Conservation (phyloP, 2,888 invertebrate species). For the Monochamus alternatus region DNA sequence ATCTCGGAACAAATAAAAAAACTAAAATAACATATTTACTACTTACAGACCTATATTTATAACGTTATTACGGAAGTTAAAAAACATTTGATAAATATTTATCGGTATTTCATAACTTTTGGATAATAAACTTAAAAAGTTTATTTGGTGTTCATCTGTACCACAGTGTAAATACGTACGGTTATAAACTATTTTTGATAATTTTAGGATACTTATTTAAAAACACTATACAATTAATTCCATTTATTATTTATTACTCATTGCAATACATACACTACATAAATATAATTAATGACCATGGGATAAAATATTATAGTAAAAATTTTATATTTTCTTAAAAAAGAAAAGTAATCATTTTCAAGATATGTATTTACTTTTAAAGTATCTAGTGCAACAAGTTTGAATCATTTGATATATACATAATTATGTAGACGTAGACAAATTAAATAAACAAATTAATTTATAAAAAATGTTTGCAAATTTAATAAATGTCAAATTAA, state of each 20-base stretch:
- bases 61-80: slow-evolving; percentile 39
- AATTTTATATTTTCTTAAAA: no score
- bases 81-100: slow-evolving; percentile 44
- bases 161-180: slow-evolving; percentile 23
- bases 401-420: no score
- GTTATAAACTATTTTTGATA: slow-evolving; percentile 14
- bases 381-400: no score
- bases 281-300: no score
- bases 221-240: slow-evolving; percentile 1
- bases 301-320: no score
- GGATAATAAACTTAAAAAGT: slow-evolving; percentile 35
- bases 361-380: no score
- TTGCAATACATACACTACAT: no score
- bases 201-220: slow-evolving; percentile 10
- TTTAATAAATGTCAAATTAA: no score
- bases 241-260: slow-evolving; percentile 4
- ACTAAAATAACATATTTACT: slow-evolving; percentile 44
- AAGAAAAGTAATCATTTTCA: no score
- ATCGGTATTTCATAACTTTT: slow-evolving; percentile 38
- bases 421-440: no score
- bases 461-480: no score
- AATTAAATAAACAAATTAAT: no score
- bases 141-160: slow-evolving; percentile 26
- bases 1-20: slow-evolving; percentile 40
- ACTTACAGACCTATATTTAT: slow-evolving; percentile 42